Percentiles rank a stretch among this genome's conserved stretches.
phyloP scores from a whole-genome alignment of 1,140 invertebrate genomes.

The Drosophila bocqueti region DNA sequence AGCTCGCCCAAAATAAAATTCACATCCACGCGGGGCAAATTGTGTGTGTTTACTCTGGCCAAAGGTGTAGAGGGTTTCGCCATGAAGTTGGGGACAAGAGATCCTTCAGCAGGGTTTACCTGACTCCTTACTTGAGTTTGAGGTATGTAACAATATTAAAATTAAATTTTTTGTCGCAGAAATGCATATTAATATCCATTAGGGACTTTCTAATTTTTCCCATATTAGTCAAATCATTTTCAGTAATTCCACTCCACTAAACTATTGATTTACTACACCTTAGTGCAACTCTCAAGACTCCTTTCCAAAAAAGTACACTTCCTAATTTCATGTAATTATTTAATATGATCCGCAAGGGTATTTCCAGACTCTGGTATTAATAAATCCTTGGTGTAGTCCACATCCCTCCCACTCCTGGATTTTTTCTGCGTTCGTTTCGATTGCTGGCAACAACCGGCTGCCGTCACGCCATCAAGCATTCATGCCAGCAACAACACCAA shows the following conservation, averaged over 20 bases:
- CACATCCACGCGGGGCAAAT: constrained; percentile 70
- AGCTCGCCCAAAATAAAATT: constrained; percentile 66
- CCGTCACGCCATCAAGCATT: constrained; percentile 82
- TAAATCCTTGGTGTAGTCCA: not conserved
- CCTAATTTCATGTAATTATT: not conserved
- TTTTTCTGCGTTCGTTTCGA: constrained; percentile 62
- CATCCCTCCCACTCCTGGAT: not conserved
- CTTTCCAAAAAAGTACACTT: no score
- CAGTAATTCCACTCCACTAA: not conserved
- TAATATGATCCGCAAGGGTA: constrained; percentile 12
- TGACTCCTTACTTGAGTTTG: not conserved
- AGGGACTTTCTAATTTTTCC: not conserved
- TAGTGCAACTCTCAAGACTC: not conserved
- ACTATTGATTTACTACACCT: not conserved
- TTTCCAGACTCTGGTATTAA: not conserved
- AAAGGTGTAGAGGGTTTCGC: constrained; percentile 13
- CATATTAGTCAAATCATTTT: no score
- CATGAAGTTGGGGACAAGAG: not conserved
- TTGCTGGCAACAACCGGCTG: constrained; percentile 82
- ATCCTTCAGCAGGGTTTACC: no score
- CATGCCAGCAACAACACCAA: constrained; percentile 63
- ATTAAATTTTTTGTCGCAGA: not conserved
- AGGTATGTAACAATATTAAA: no score
- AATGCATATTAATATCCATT: not conserved
- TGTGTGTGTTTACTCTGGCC: constrained; percentile 53